Evolutionary conservation across 2,113 vertebrate genomes (phyloP), one percentile per base, ranked within the genome.

Genomic region (Brachyistius frenatus): DNA sequence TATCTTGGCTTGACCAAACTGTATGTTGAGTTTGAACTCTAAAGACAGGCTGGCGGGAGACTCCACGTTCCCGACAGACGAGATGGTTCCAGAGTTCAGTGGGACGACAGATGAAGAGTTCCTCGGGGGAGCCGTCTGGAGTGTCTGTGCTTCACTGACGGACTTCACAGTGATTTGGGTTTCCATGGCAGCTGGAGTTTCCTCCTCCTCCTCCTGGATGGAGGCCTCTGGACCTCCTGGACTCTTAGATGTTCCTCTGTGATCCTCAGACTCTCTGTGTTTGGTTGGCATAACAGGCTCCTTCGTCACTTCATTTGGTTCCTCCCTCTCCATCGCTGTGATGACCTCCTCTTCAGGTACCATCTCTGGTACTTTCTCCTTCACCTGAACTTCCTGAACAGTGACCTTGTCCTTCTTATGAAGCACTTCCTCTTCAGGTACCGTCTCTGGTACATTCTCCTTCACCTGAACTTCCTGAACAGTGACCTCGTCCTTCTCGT

Each of bases 21-120:
- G 81, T 46, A 87, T 84, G 46, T 90, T 91, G 4, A 87, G 81
- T 81, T 90, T 89, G 32, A 86, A 83, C 55, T 90, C 86, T 37
- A 88, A 53, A 7, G 88, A 89, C 37, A 90, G 76, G 46, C 83
- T 86, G 2, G 87, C 84, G 0, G 87, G 86, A 0, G 80, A 58
- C 35, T 89, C 80, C 7, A 88, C 11, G n/a, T 78, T 83, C 5
- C 69, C 69, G 56, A 39, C 3, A 13, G 86, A 90, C 0, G 85
- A 86, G 47, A 89, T 65, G 2, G 76, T 50, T 53, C 76, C 83
- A 1, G 74, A 79, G 73, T 88, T 79, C 66, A 89, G 78, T 11
- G 88, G 76, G 33, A 73, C 46, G 30, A 52, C 56, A 64, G 79
- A 41, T 73, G 3, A 35, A 39, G 55, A 15, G 23, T 68, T 80